phyloP scores from a whole-genome alignment of 2,797 vertebrate species.

The Hirundo rustica region DNA sequence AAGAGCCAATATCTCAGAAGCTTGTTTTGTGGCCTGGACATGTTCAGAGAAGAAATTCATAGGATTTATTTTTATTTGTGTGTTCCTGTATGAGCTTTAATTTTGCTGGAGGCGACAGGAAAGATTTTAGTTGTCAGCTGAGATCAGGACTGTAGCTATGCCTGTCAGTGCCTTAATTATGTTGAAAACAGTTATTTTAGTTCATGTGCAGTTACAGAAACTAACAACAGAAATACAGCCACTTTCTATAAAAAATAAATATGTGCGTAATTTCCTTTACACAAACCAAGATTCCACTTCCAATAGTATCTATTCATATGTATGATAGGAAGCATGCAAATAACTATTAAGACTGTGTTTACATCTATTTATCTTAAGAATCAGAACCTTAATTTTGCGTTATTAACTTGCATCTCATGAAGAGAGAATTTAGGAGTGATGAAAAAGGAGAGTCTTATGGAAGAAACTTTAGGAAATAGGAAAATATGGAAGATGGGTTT shows the following conservation, averaged over 20 bases:
- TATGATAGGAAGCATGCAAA: not conserved
- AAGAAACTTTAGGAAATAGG: not conserved
- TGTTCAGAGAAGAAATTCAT: conserved; percentile 43
- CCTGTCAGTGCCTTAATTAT: conserved; percentile 60
- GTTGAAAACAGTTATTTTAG: conserved; percentile 42
- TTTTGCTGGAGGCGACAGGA: conserved; percentile 66
- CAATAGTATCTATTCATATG: not conserved
- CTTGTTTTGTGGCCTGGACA: conserved; percentile 47
- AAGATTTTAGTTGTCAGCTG: conserved; percentile 63
- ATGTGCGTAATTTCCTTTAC: not conserved
- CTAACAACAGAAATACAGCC: not conserved
- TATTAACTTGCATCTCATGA: not conserved
- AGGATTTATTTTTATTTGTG: conserved; percentile 58
- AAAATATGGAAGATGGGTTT: not conserved
- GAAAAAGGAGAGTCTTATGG: not conserved
- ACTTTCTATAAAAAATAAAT: conserved; percentile 1
- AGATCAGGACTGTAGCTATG: conserved; percentile 31
- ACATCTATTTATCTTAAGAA: not conserved
- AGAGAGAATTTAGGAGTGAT: not conserved
- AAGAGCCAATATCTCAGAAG: conserved; percentile 30
- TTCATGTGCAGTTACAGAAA: not conserved
- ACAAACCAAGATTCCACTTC: not conserved
- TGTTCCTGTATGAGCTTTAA: conserved; percentile 47
- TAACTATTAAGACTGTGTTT: not conserved
- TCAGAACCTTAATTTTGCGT: not conserved